Conservation (phyloP, 2,113 vertebrate genomes). For the Lophius piscatorius region DNA sequence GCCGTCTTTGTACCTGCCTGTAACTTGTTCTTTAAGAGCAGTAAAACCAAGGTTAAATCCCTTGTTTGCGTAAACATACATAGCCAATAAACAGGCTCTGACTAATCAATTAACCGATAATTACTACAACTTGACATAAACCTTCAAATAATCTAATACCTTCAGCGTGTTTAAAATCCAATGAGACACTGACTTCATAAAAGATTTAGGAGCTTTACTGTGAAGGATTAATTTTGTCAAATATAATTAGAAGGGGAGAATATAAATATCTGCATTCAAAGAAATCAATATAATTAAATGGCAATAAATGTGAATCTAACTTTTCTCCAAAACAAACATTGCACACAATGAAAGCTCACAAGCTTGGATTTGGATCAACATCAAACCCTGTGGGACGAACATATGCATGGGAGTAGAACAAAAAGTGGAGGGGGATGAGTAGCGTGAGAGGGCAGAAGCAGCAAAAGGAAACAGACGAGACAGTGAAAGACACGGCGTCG, state of each 20-base stretch:
- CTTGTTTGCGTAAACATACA: too few species aligned
- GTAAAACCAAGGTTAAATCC: too few species aligned
- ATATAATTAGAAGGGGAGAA: too few species aligned
- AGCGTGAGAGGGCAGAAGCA: constrained; percentile 40
- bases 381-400: constrained; percentile 24
- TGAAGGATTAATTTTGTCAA: not conserved
- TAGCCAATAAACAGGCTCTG: too few species aligned
- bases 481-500: constrained; percentile 39
- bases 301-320: not conserved
- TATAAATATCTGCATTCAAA: too few species aligned
- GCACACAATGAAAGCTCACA: constrained; percentile 12
- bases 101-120: too few species aligned
- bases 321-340: constrained; percentile 5
- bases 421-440: not conserved
- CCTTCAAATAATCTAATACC: too few species aligned
- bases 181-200: not conserved
- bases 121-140: too few species aligned
- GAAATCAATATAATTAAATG: too few species aligned
- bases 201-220: not conserved
- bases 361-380: constrained; percentile 21
- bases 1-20: too few species aligned
- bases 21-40: too few species aligned
- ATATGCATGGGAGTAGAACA: constrained; percentile 4
- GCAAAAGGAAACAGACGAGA: constrained; percentile 63
- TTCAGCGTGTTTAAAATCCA: too few species aligned